Conservation (phyloP, 30 jellyfish, hydroid and myxozoan genomes). For the Mastigias papua region DNA sequence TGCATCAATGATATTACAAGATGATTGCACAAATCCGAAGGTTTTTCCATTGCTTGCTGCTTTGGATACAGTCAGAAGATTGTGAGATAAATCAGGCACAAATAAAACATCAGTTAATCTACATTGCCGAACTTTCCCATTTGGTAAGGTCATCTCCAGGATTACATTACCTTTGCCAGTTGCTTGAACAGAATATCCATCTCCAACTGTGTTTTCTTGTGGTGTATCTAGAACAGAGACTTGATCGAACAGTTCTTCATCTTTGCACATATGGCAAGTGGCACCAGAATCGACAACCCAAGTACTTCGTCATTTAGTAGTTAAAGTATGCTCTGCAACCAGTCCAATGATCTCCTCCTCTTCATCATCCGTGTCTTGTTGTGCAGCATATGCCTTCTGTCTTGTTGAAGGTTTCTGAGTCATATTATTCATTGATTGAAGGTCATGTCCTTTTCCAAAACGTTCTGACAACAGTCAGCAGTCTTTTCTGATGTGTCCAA, state of each 20-base stretch:
- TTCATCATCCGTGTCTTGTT: no score
- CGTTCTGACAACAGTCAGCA: no score
- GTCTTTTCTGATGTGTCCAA: constrained; percentile 64
- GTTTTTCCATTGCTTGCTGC: no score
- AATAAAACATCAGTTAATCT: neutral
- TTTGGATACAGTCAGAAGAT: constrained; percentile 37
- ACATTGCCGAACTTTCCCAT: constrained; percentile 14
- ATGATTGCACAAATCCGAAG: constrained; percentile 11
- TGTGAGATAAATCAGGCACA: constrained; percentile 30
- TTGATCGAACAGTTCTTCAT: neutral
- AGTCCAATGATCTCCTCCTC: no score
- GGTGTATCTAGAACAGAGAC: neutral
- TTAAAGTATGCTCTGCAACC: neutral
- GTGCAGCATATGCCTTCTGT: no score
- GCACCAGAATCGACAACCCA: no score
- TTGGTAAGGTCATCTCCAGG: constrained; percentile 15
- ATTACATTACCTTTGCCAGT: constrained; percentile 17
- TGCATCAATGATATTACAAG: neutral
- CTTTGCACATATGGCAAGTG: no score
- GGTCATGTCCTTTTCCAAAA: neutral
- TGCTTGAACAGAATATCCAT: constrained; percentile 30
- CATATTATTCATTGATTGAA: neutral
- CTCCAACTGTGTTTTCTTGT: neutral
- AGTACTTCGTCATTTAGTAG: neutral
- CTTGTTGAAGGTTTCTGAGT: neutral